A percentile compares a stretch with the other conserved stretches of the same genome.
Conservation (phyloP, 2,888 invertebrate species). For the Synanthedon tipuliformis region DNA sequence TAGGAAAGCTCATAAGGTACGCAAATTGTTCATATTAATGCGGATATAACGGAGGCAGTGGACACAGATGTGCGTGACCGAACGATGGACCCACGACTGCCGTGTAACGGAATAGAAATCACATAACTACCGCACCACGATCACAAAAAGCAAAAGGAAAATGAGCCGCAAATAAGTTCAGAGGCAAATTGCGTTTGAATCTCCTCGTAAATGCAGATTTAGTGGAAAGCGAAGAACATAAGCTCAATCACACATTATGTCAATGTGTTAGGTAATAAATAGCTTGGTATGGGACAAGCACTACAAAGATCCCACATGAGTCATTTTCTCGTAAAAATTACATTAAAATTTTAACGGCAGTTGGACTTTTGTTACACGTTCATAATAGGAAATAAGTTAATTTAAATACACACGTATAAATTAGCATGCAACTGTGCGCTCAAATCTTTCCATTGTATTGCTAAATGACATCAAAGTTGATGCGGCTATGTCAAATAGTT, state of each 20-base stretch:
- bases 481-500: conserved; percentile 29
- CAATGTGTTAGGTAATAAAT: conserved; percentile 17
- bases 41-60: conserved; percentile 30
- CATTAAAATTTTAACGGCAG: conserved; percentile 58
- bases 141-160: conserved; percentile 11
- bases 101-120: conserved; percentile 34
- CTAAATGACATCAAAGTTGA: conserved; percentile 69
- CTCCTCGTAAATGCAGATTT: conserved; percentile 11
- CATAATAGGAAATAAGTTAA: conserved; percentile 60
- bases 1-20: conserved; percentile 55
- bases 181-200: conserved; percentile 48
- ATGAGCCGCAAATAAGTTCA: conserved; percentile 15
- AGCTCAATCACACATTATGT: not conserved
- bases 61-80: conserved; percentile 25
- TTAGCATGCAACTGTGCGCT: conserved; percentile 50
- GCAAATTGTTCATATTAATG: conserved; percentile 49
- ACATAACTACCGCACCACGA: conserved; percentile 27
- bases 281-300: conserved; percentile 39
- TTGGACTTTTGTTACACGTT: conserved; percentile 42
- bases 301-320: conserved; percentile 47
- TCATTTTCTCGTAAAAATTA: conserved; percentile 63
- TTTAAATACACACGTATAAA: conserved; percentile 57
- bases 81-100: conserved; percentile 8
- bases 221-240: not conserved
- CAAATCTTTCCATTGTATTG: conserved; percentile 65